Base-by-base conservation (phyloP, 2,797 vertebrate genomes). In the Macropus fuliginosus region DNA sequence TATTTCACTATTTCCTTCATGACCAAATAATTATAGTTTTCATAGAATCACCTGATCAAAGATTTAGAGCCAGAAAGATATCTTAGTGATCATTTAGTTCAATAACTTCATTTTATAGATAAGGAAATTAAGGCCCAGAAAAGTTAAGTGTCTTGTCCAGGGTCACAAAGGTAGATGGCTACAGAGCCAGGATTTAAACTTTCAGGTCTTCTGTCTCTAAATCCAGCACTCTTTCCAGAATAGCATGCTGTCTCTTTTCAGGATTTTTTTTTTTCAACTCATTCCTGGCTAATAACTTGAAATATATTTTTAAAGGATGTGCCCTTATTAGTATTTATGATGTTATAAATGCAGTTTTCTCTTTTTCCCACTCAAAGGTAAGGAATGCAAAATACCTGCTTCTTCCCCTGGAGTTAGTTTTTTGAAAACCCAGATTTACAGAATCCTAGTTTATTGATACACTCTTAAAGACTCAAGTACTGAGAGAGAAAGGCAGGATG, bases 201-300 rank as follows among this genome's bases (percentile, higher is more conserved):
- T 40, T 10, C 2, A 46, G 66, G 16, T 46, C 40, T 81, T 46
- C 21, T 46, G 18, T 81, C 21, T 46, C 40, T 81, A 81, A 81
- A 81, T 46, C 29, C 40, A 24, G 21, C 13, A 24, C 16, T 81
- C 40, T 46, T 81, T 81, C 21, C 21, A 3, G 55, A 5, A 89
- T 90, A 40, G 14, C 29, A 54, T 24, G 29, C 27, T 66, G 14
- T 81, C n/a, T 46, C 8, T 81, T 56, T 95, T 21, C 66, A 62
- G 90, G 54, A 89, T 93, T 93, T 95, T 34, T 52, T 34, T 52
- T 52, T 94, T 96, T 89, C 24, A 56, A 55, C 28, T 74, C 34
- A 81, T 46, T 46, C 40, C 40, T 81, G 21, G 8, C 8, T 87
- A n/a, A 12, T 94, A 56, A 57, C 21, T 56, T 54, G 66, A 46